Evolutionary conservation across 2,888 invertebrate genomes (phyloP), one percentile per base, ranked within the genome.

Genomic region (Tuta absoluta): DNA sequence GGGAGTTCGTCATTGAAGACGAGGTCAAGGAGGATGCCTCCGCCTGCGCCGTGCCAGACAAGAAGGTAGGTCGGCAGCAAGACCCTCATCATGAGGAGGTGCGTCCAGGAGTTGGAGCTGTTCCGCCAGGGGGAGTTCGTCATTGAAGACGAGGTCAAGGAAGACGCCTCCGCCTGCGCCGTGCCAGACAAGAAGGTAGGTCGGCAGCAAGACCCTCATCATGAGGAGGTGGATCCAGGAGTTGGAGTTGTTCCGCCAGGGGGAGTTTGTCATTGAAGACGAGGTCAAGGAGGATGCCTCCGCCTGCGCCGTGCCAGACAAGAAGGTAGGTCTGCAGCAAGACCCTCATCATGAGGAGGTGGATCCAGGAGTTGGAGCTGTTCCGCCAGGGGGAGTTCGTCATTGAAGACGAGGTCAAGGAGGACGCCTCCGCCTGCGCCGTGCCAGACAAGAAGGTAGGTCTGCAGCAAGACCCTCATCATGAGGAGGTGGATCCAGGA

Each of bases 21-120:
- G 96, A 96, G 85, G 95, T 96, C 71, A 97, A 96, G 75, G 98
- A 98, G 81, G 97, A 98, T 73, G 96, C 96, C 0, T 95, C 96
- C 49, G 95, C 95, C 21, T 94, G 94, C 45, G 89, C 79, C 71
- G 83, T 86, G 65, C 81, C 76, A 58, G 92, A 87, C 79, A 92
- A 86, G 71, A 92, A 85, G 90, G 92, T 88, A 69, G 1, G 11
- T n/a, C n/a, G n/a, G n/a, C n/a, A n/a, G 96, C 66, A 99, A 99
- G 92, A 99, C 99, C 80, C 93, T 99, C 67, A 99, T 99, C 76
- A 99, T 0, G 99, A 99, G 79, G 98, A 99, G 17, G 99, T 99
- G 87, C 98, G 98, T 80, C 96, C 96, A 95, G 73, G 98, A 98
- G 83, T 83, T 98, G 80, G 98, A 98, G 81, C 89, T 98, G 72